Percentiles rank a stretch among this genome's conserved stretches.
Evolutionary conservation across 1,140 invertebrate species (phyloP).

Genomic region (Coptotermes formosanus): DNA sequence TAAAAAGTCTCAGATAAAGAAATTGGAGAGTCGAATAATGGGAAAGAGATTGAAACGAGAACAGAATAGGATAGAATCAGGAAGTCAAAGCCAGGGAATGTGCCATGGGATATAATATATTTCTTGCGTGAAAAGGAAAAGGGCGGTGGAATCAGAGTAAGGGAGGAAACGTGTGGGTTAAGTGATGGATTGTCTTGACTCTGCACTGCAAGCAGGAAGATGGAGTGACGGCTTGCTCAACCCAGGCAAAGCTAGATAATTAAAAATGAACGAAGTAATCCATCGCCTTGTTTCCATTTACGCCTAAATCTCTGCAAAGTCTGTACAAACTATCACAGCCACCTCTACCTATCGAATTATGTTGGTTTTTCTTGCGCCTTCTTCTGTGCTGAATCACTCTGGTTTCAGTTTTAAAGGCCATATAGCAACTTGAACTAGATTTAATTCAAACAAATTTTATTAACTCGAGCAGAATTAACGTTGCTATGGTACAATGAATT

Average conservation of each 20-base stretch:
- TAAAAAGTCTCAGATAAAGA: not conserved
- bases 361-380: not conserved
- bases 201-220: not conserved
- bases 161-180: not conserved
- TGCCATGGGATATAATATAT: not conserved
- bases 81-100: not conserved
- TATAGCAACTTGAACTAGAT: not conserved
- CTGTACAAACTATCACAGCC: not conserved
- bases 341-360: not conserved
- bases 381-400: not conserved
- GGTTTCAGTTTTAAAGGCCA: not conserved
- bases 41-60: not conserved
- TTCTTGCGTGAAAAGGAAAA: not conserved
- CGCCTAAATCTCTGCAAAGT: not conserved
- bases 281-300: not conserved
- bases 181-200: slow-evolving; percentile 13
- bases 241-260: slow-evolving; percentile 12
- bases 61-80: not conserved
- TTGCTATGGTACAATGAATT: too few species aligned
- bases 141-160: not conserved
- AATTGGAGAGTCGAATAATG: not conserved
- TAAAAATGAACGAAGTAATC: slow-evolving; percentile 17
- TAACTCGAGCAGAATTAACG: too few species aligned
- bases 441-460: too few species aligned
- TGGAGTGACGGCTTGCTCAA: not conserved